These are phyloP conservation scores for Eueides isabella DNA, from an alignment of 1,140 invertebrate species.

Conservation along the genomic window DNA sequence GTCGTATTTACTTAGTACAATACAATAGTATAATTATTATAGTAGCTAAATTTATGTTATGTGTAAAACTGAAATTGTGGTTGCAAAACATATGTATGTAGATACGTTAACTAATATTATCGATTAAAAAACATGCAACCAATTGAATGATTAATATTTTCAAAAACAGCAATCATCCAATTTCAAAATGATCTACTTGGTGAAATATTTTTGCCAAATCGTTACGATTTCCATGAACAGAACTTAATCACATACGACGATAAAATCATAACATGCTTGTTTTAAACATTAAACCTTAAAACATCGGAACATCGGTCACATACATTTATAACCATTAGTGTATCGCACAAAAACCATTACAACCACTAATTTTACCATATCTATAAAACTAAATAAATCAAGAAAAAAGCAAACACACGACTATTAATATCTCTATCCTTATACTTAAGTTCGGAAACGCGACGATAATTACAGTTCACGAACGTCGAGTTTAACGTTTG, in stretches of 20 bases:
- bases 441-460: constrained; percentile 75
- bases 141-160: neutral
- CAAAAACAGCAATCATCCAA: neutral
- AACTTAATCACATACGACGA: constrained; percentile 34
- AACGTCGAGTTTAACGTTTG: constrained; percentile 67
- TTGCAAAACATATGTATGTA: no score
- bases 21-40: no score
- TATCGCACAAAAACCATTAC: constrained; percentile 58
- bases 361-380: constrained; percentile 72
- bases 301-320: constrained; percentile 53
- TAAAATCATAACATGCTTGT: constrained; percentile 34
- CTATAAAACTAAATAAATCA: constrained; percentile 78
- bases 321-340: constrained; percentile 72
- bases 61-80: no score
- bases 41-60: no score
- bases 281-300: constrained; percentile 37
- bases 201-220: constrained; percentile 12
- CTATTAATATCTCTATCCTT: constrained; percentile 80
- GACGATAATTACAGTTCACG: constrained; percentile 75
- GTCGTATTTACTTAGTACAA: no score
- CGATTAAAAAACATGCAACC: no score
- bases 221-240: constrained; percentile 32
- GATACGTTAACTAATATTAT: no score
- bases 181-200: neutral
- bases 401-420: constrained; percentile 73